Conservation (phyloP, 2,113 vertebrate genomes). For the Oryctolagus cuniculus region mOryCun1.1 NC_091436.1:7694001-7694500, state of each 20-base stretch:
- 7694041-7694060: neutral
- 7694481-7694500: neutral
- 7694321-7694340: neutral
- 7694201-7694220: neutral
- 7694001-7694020: neutral
- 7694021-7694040: accelerated
- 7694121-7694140: neutral
- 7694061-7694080: neutral
- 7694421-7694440: neutral
- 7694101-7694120: neutral
- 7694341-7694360: neutral
- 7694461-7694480: neutral
- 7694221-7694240: neutral
- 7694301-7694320: neutral
- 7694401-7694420: neutral
- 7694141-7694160: neutral
- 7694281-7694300: neutral
- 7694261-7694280: too few species aligned
- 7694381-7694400: too few species aligned
- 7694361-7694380: neutral
- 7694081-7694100: neutral
- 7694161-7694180: neutral
- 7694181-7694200: neutral
- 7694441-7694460: neutral
- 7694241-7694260: neutral